These are phyloP conservation scores for Lates calcarifer DNA, from an alignment of 2,113 vertebrate genomes.

Conservation along the genomic window DNA sequence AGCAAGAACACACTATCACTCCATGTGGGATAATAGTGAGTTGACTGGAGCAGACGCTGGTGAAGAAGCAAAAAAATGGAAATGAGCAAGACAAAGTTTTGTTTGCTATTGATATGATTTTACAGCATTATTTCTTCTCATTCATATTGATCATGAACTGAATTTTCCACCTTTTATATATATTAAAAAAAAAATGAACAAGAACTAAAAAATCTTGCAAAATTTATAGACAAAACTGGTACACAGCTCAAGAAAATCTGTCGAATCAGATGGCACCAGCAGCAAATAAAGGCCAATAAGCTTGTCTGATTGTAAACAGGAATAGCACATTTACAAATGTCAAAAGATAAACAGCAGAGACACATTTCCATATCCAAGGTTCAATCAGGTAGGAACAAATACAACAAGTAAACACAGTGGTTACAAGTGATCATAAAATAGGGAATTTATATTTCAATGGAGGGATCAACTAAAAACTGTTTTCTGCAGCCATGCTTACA, in stretches of 20 bases:
- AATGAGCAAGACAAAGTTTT: not conserved
- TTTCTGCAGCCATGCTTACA: too few relatives aligned
- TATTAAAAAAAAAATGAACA: not conserved
- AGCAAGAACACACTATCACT: slow-evolving; percentile 58
- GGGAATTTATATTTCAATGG: not conserved
- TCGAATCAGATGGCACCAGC: not conserved
- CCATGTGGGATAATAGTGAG: slow-evolving; percentile 1
- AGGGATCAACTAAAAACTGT: too few relatives aligned
- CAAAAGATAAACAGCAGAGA: not conserved
- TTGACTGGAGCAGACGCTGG: not conserved
- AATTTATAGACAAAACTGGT: too few relatives aligned
- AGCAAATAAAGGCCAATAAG: not conserved
- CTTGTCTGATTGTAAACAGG: not conserved
- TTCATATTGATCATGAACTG: not conserved
- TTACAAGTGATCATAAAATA: not conserved
- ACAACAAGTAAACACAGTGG: not conserved
- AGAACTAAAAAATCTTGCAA: too few relatives aligned
- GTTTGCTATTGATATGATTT: slow-evolving; percentile 13
- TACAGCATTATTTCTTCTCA: not conserved
- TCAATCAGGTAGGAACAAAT: not conserved
- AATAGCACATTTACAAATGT: not conserved
- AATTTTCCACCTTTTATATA: not conserved
- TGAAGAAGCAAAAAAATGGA: not conserved
- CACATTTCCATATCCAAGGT: too few relatives aligned
- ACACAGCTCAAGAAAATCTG: not conserved